Percentiles rank a stretch among this genome's conserved stretches.
Evolutionary conservation across 1,140 invertebrate species (phyloP).

Genomic region (Oryzaephilus surinamensis): DNA sequence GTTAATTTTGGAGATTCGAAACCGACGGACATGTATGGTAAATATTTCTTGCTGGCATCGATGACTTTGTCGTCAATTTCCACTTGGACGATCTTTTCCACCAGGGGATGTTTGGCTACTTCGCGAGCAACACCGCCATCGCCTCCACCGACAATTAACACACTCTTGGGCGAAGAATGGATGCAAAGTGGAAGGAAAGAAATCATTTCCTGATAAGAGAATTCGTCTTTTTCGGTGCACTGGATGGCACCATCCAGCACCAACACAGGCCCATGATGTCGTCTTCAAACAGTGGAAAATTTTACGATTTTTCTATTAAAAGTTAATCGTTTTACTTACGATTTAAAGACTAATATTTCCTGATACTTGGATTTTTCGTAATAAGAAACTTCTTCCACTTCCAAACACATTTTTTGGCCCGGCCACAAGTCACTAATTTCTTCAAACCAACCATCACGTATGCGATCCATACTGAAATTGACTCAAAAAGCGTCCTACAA

Average conservation of each 20-base stretch:
- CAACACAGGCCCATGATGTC: conserved; percentile 77
- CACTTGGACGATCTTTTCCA: conserved; percentile 80
- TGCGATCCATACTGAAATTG: conserved; percentile 17
- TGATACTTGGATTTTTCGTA: conserved; percentile 79
- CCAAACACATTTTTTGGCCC: conserved; percentile 78
- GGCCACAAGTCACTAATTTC: conserved; percentile 86
- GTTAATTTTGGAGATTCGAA: conserved; percentile 76
- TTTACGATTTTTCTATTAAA: not conserved
- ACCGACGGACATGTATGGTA: conserved; percentile 84
- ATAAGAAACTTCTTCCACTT: conserved; percentile 77
- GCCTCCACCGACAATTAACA: conserved; percentile 94
- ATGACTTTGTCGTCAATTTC: conserved; percentile 93
- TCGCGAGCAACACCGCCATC: conserved; percentile 95
- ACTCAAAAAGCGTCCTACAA: too few species aligned
- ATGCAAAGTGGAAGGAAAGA: conserved; percentile 84
- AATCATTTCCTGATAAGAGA: conserved; percentile 98
- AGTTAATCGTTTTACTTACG: conserved; percentile 47
- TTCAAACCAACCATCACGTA: conserved; percentile 83
- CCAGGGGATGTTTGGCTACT: conserved; percentile 83
- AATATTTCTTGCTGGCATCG: conserved; percentile 79
- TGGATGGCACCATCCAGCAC: conserved; percentile 96
- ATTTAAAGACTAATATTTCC: conserved; percentile 81
- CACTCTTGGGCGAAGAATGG: conserved; percentile 84
- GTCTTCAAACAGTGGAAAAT: conserved; percentile 43
- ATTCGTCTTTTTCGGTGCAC: conserved; percentile 93